Evolutionary conservation across 2,888 invertebrate genomes (phyloP).

Genomic region (Chrysolina haemoptera): DNA sequence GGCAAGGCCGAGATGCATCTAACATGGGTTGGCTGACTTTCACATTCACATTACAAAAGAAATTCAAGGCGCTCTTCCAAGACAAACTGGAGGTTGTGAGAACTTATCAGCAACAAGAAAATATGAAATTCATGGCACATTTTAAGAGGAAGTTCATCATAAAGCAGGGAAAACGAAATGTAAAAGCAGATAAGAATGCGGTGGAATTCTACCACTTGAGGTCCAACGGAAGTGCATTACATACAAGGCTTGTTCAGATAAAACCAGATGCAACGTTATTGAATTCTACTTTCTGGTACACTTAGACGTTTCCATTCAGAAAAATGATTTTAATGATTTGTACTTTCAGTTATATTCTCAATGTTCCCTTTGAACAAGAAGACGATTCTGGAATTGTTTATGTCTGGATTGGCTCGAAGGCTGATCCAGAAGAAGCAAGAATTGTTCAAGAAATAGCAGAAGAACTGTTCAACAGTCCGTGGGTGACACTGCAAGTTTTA

Average conservation of each 20-base stretch:
- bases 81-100: constrained; percentile 93
- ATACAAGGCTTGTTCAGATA: constrained; percentile 93
- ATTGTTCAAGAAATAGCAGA: constrained; percentile 94
- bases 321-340: constrained; percentile 3
- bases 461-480: constrained; percentile 89
- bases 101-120: constrained; percentile 99
- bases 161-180: constrained; percentile 85
- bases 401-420: constrained; percentile 93
- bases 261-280: constrained; percentile 87
- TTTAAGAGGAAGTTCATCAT: constrained; percentile 96
- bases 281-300: constrained; percentile 95
- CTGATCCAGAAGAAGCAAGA: constrained; percentile 88
- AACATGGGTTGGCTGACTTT: constrained; percentile 99
- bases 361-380: constrained; percentile 92
- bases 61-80: constrained; percentile 89
- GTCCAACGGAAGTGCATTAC: constrained; percentile 95
- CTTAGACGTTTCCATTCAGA: neutral
- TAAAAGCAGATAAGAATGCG: constrained; percentile 69
- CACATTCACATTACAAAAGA: constrained; percentile 95
- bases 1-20: constrained; percentile 97
- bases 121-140: constrained; percentile 97
- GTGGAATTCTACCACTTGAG: constrained; percentile 96
- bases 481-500: constrained; percentile 84
- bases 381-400: constrained; percentile 93
- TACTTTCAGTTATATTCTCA: constrained; percentile 85